Evolutionary conservation across 2,888 invertebrate genomes (phyloP).

Genomic region (Lochmaea crataegi): DNA sequence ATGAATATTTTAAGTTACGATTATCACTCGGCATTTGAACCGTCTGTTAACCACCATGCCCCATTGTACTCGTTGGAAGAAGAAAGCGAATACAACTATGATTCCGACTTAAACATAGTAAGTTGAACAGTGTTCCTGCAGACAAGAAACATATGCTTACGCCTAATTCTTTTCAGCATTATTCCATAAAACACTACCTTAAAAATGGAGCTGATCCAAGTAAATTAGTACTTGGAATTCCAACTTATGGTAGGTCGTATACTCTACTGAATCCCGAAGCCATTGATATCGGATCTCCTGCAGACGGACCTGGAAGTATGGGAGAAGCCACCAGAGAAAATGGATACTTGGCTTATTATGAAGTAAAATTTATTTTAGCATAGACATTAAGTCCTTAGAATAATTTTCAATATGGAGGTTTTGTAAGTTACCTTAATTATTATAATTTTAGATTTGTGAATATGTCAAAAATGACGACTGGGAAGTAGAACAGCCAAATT

Average conservation of each 20-base stretch:
- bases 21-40: slow-evolving; percentile 92
- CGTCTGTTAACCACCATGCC: slow-evolving; percentile 91
- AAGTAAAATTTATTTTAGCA: slow-evolving; percentile 71
- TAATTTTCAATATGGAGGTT: too few relatives aligned
- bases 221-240: slow-evolving; percentile 87
- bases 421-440: too few relatives aligned
- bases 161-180: slow-evolving; percentile 72
- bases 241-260: slow-evolving; percentile 91
- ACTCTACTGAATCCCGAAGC: slow-evolving; percentile 89
- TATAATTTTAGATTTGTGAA: slow-evolving; percentile 80
- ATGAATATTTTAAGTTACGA: slow-evolving; percentile 92
- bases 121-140: slow-evolving; percentile 62
- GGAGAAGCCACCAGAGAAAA: slow-evolving; percentile 93
- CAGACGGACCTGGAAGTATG: slow-evolving; percentile 91
- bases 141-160: background rate
- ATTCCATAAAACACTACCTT: slow-evolving; percentile 85
- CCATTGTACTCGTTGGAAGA: slow-evolving; percentile 86
- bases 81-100: slow-evolving; percentile 87
- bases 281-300: slow-evolving; percentile 86
- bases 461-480: slow-evolving; percentile 80
- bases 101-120: slow-evolving; percentile 89
- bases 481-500: slow-evolving; percentile 85
- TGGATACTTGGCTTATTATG: slow-evolving; percentile 93
- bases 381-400: too few relatives aligned
- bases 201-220: slow-evolving; percentile 82